Base-by-base conservation (phyloP, 2,888 invertebrate species). In the Blastobasis lacticolella region DNA sequence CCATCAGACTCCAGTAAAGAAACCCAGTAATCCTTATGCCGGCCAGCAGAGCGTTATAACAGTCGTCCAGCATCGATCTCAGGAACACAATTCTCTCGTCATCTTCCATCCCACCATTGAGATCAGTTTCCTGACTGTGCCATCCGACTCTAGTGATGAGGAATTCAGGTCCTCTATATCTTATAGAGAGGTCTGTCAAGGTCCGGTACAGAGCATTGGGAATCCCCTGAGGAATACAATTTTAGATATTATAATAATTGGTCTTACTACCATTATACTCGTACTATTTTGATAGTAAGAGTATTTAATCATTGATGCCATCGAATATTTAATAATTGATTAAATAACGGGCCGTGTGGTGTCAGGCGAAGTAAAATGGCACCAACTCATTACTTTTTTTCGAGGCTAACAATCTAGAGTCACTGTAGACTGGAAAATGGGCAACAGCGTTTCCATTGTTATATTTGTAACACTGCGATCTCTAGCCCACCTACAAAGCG, bases 1-100 rank as follows among this genome's bases (percentile, higher is more conserved):
- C 93, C 79, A 92, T 81, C 6, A 92, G 71, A 54, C 90, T 90
- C 91, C 92, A 92, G 3, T 88, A 88, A 56, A 90, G 89, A 68
- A 91, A 92, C 0, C 90, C 91, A 48, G 68, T 73, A 0, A 90
- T 71, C 37, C 82, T 73, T 10, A 88, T 78, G 0, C 87, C 88
- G 38, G 81, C 86, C 5, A 88, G 82, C 9, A 90, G 58, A 0
- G 78, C 71, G 40, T 88, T 75, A 37, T 89, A 57, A 3, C 83
- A 67, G 53, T 78, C 82, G 45, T 80, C 73, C 49, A 90, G 63
- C 8, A 90, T 81, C 0, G 73, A 71, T 53, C 86, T 70, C 50
- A 83, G 75, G 66, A 87, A 89, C 0, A 62, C 54, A n/a, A 85
- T 67, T 49, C 88, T 68, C 23, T 71, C 72, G 0, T 67, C 60